phyloP scores from a whole-genome alignment of 2,113 vertebrate species.

The Rhinogobius similis region DNA sequence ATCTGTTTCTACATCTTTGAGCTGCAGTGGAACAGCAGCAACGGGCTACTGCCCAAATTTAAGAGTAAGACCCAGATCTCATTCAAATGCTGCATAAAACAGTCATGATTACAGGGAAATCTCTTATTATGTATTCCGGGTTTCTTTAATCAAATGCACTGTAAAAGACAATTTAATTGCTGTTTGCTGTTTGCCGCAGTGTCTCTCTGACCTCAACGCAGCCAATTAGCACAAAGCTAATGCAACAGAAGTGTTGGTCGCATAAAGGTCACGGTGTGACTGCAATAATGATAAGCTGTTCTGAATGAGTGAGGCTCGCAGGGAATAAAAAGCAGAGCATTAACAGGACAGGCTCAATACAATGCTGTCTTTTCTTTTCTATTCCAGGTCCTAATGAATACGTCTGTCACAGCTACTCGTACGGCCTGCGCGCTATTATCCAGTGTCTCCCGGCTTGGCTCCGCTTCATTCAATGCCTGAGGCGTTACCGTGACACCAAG shows the following conservation, averaged over 20 bases:
- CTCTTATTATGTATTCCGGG: background rate
- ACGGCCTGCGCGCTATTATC: constrained; percentile 94
- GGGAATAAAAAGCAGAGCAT: background rate
- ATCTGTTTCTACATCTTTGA: constrained; percentile 99
- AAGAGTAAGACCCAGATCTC: constrained; percentile 46
- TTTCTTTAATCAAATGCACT: constrained; percentile 24
- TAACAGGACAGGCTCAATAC: background rate
- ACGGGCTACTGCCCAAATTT: constrained; percentile 81
- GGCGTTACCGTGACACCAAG: constrained; percentile 96
- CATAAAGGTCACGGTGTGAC: constrained; percentile 36
- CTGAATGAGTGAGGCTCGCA: background rate
- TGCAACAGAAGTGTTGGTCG: constrained; percentile 43
- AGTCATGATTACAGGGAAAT: background rate
- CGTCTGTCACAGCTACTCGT: constrained; percentile 89
- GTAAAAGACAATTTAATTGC: constrained; percentile 41
- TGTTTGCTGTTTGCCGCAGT: background rate
- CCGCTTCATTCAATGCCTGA: constrained; percentile 97
- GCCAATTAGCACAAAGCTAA: constrained; percentile 50
- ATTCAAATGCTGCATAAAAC: no score
- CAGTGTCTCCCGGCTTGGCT: constrained; percentile 98
- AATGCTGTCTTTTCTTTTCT: constrained; percentile 1
- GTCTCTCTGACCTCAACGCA: constrained; percentile 27
- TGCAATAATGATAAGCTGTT: constrained; percentile 38
- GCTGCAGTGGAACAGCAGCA: constrained; percentile 86
- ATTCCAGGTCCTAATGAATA: constrained; percentile 26